A percentile compares a stretch with the other conserved stretches of the same genome.
Conservation (phyloP, 2,888 invertebrate genomes). For the Deilephila elpenor region DNA sequence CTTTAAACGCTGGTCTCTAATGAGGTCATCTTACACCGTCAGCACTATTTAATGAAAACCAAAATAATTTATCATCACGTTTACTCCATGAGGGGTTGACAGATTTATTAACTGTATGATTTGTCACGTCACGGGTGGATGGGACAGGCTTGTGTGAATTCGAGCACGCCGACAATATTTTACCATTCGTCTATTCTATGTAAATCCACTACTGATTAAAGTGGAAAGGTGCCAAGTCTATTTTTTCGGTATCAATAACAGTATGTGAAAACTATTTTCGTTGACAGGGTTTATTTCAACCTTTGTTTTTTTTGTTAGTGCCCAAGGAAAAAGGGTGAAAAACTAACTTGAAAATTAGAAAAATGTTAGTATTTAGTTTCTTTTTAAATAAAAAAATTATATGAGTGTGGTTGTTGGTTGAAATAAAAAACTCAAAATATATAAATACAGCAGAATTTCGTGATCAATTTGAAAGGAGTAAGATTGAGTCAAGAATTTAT, state of each 20-base stretch:
- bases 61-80: constrained; percentile 16
- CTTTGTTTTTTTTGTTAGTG: too few species aligned
- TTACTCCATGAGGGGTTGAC: constrained; percentile 16
- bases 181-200: background rate
- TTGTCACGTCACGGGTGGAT: constrained; percentile 23
- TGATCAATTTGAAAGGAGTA: too few species aligned
- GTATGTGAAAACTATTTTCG: background rate
- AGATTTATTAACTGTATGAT: constrained; percentile 26
- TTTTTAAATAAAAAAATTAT: too few species aligned
- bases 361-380: too few species aligned
- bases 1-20: background rate
- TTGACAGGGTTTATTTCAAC: too few species aligned
- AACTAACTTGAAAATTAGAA: too few species aligned
- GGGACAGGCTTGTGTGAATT: constrained; percentile 11
- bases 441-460: too few species aligned
- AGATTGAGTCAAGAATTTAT: too few species aligned
- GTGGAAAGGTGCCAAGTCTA: background rate
- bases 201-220: background rate
- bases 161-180: background rate
- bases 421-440: too few species aligned
- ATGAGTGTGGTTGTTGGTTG: too few species aligned
- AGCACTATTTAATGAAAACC: constrained; percentile 4
- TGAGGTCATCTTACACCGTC: background rate
- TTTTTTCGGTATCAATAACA: background rate
- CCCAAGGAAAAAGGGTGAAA: too few species aligned